Evolutionary conservation across 2,797 vertebrate genomes (phyloP), one percentile per base, ranked within the genome.

Genomic region (Emydoidea blandingii): DNA sequence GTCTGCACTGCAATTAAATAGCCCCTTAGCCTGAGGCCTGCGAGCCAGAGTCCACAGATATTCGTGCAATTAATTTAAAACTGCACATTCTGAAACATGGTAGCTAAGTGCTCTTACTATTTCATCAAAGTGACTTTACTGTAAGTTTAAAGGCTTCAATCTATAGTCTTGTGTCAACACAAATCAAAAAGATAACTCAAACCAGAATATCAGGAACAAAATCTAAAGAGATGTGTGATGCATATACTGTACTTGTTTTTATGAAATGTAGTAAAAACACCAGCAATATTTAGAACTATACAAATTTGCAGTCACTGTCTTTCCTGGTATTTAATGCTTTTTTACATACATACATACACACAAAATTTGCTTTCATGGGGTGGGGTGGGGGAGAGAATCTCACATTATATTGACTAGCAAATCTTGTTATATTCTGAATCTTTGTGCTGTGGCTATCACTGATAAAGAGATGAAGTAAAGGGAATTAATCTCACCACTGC

Each of bases 311-410:
- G 18, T 37, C n/a, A 72, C 2, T 21, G 19, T 37, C 65, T 72
- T 72, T 72, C n/a, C 65, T 6, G n/a, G n/a, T 41, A 4, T 41
- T 59, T 72, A 72, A 23, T 21, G 34, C 19, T 23, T 68, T 37
- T n/a, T 34, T 16, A 62, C 15, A 62, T 2, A 62, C 12, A 62
- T 5, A 59, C 29, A n/a, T 12, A 7, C 16, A 65, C n/a, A 65
- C 29, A 37, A 21, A 68, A 21, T n/a, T 41, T 68, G 65, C 65
- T 72, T 41, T 41, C 8, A 10, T 41, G 3, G 68, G 37, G 7
- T 1, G 19, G 12, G 14, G 47, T 8, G 47, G 25, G 27, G 2
- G 5, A 44, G 6, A 37, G 1, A 8, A 65, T 12, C 65, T 25
- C 37, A 5, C 65, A 68, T n/a, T 65, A 68, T 72, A 41, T 41